Conservation (phyloP, 2,113 vertebrate genomes). For the Zapornia atra region DNA sequence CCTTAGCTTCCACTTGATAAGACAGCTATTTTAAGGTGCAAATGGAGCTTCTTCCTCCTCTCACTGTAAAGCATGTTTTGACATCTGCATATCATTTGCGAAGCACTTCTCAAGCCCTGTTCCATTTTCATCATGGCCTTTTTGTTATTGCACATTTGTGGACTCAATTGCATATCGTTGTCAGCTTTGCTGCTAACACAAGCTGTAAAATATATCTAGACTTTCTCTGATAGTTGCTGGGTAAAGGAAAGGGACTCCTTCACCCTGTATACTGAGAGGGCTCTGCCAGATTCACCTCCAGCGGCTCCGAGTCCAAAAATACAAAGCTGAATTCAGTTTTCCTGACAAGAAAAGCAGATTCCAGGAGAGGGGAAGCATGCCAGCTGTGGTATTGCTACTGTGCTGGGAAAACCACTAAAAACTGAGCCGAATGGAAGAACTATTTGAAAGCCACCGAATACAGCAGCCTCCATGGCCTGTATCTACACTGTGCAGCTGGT, state of each 20-base stretch:
- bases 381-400: constrained; percentile 46
- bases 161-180: background rate
- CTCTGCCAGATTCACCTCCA: constrained; percentile 40
- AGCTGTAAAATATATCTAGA: background rate
- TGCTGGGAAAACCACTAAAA: constrained; percentile 62
- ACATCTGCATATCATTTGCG: constrained; percentile 1
- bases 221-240: background rate
- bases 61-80: background rate
- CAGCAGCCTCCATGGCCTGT: background rate
- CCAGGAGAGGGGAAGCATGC: constrained; percentile 30
- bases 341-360: constrained; percentile 58
- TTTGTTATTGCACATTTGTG: background rate
- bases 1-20: background rate
- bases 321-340: constrained; percentile 34
- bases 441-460: constrained; percentile 14
- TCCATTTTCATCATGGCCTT: background rate
- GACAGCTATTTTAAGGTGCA: background rate
- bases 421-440: background rate
- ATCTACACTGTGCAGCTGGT: background rate
- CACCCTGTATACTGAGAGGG: background rate
- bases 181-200: background rate
- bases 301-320: constrained; percentile 5
- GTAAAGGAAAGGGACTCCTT: background rate
- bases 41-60: background rate
- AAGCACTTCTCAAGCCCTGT: background rate